Conservation (phyloP, 2,888 invertebrate species). For the Agrotis segetum region DNA sequence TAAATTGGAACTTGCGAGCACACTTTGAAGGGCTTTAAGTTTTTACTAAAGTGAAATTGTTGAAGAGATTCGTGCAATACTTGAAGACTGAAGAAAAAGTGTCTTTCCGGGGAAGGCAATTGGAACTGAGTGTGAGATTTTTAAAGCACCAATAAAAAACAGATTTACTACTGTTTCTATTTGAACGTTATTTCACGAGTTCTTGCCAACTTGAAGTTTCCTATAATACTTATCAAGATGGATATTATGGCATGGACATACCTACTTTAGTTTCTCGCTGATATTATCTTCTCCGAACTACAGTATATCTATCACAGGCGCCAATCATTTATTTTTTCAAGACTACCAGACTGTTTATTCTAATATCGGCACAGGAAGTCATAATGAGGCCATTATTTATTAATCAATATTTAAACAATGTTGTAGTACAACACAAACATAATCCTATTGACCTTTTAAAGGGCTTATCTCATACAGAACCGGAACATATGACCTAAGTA, state of each 20-base stretch:
- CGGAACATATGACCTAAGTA: conserved; percentile 56
- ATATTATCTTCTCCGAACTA: not conserved
- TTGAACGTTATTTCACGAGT: no score
- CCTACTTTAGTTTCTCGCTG: no score
- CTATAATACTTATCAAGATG: no score
- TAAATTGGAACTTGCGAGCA: conserved; percentile 40
- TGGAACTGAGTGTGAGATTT: conserved; percentile 5
- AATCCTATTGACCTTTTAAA: conserved; percentile 59
- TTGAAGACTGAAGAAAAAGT: conserved; percentile 10
- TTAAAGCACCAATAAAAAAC: not conserved
- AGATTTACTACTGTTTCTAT: no score
- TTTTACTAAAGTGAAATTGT: conserved; percentile 31
- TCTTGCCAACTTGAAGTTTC: no score
- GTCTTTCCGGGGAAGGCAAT: conserved; percentile 11
- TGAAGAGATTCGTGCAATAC: conserved; percentile 27
- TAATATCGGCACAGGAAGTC: conserved; percentile 56
- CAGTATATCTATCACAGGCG: conserved; percentile 1
- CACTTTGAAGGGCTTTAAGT: conserved; percentile 38
- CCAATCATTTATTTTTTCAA: conserved; percentile 12
- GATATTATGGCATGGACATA: not conserved
- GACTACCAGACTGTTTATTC: conserved; percentile 17
- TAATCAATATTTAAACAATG: conserved; percentile 53
- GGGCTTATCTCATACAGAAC: conserved; percentile 58
- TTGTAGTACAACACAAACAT: conserved; percentile 46
- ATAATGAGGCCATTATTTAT: conserved; percentile 46